Evolutionary conservation across 2,888 invertebrate genomes (phyloP).

Genomic region (Amiota communis): DNA sequence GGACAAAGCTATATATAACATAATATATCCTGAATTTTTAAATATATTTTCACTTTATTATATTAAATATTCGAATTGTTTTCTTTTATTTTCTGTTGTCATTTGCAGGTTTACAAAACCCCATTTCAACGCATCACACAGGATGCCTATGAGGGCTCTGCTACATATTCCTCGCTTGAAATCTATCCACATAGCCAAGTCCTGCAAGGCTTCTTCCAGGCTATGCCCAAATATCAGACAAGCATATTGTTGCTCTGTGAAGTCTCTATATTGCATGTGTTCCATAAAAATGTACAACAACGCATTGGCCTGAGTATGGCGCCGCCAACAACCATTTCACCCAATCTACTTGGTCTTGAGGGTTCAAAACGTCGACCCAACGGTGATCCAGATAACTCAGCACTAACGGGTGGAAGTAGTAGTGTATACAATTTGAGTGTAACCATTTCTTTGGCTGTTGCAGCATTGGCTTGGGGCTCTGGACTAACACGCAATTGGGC

Average conservation of each 20-base stretch:
- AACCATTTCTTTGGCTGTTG: slow-evolving; percentile 43
- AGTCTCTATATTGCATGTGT: slow-evolving; percentile 72
- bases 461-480: slow-evolving; percentile 39
- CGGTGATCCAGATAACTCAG: slow-evolving; percentile 73
- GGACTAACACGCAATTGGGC: slow-evolving; percentile 8
- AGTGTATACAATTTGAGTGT: slow-evolving; percentile 32
- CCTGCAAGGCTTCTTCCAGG: slow-evolving; percentile 71
- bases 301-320: slow-evolving; percentile 69
- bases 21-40: neutral
- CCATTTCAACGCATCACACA: slow-evolving; percentile 72
- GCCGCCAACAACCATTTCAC: slow-evolving; percentile 71
- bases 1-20: neutral
- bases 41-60: neutral
- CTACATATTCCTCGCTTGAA: slow-evolving; percentile 71
- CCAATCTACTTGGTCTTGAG: slow-evolving; percentile 72
- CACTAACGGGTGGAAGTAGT: slow-evolving; percentile 70
- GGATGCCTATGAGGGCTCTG: slow-evolving; percentile 70
- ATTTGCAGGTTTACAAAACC: slow-evolving; percentile 69
- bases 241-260: slow-evolving; percentile 71
- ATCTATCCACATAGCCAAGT: slow-evolving; percentile 72
- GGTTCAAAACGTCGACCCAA: slow-evolving; percentile 70
- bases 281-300: slow-evolving; percentile 73
- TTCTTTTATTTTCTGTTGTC: slow-evolving; percentile 2
- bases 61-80: slow-evolving; percentile 1
- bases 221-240: slow-evolving; percentile 71